These are phyloP conservation scores for Nesometra sesokonis DNA, from an alignment of 35 echinoderm and acorn worm species.

Conservation along the genomic window DNA sequence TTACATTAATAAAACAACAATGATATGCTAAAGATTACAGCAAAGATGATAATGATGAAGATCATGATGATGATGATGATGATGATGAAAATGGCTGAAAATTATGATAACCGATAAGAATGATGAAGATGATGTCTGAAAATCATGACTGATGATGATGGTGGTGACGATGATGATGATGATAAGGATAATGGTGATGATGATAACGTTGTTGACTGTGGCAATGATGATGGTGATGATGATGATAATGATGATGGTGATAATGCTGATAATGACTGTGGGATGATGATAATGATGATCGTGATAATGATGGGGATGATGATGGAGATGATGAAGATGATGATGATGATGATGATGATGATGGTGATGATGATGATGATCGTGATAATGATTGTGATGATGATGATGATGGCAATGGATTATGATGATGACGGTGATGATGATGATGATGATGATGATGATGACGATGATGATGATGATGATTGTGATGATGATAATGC, in stretches of 20 bases:
- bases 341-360: not conserved
- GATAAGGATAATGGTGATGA: no score
- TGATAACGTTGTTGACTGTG: not conserved
- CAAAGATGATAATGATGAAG: constrained; percentile 7
- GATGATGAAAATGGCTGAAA: not conserved
- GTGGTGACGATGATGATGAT: constrained; percentile 3
- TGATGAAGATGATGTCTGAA: constrained; percentile 2
- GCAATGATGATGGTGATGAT: constrained; percentile 5
- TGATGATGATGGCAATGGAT: no score
- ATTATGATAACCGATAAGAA: not conserved
- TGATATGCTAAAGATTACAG: not conserved
- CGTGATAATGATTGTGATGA: no score
- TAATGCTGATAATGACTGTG: no score
- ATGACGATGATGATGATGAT: no score
- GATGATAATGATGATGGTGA: not conserved
- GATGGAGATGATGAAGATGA: not conserved
- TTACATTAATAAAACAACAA: no score
- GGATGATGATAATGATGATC: no score
- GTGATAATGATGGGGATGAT: no score
- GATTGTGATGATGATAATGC: no score
- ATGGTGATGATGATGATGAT: not conserved
- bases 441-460: constrained; percentile 3
- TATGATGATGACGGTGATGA: constrained; percentile 3
- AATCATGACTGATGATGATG: constrained; percentile 18
- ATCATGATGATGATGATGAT: not conserved